phyloP scores from a whole-genome alignment of 2,888 invertebrate species.

The Orchestes rusci region DNA sequence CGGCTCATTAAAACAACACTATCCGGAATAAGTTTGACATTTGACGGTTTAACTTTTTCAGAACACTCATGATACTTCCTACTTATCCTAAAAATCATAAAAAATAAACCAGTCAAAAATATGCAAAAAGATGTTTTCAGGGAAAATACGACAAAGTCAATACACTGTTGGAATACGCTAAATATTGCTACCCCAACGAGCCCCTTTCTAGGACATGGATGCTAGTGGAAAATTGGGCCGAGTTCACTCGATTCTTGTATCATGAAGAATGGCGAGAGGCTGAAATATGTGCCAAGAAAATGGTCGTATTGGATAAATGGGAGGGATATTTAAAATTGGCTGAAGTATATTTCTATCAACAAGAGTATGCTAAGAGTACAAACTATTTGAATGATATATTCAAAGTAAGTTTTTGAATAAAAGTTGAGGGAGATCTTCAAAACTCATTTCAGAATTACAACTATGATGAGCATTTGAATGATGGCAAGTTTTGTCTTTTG shows the following conservation, averaged over 20 bases:
- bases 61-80: too few relatives aligned
- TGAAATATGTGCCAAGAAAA: constrained; percentile 58
- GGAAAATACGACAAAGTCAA: constrained; percentile 53
- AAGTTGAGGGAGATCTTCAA: too few relatives aligned
- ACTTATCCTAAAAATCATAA: too few relatives aligned
- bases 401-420: constrained; percentile 5
- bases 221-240: constrained; percentile 54
- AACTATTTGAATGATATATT: constrained; percentile 46
- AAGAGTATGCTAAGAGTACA: constrained; percentile 43
- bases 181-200: constrained; percentile 55
- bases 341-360: constrained; percentile 51
- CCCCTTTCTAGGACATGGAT: constrained; percentile 60
- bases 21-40: too few relatives aligned
- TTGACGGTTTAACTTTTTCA: too few relatives aligned
- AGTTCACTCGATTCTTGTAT: constrained; percentile 39
- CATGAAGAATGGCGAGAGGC: constrained; percentile 63
- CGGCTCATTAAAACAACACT: too few relatives aligned
- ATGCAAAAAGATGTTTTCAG: too few relatives aligned
- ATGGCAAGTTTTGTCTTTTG: constrained; percentile 40
- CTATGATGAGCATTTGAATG: constrained; percentile 20
- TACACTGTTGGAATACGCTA: constrained; percentile 55
- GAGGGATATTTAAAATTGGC: constrained; percentile 56
- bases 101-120: too few relatives aligned
- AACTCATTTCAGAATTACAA: constrained; percentile 20
- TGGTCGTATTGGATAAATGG: constrained; percentile 59